Percentiles rank a stretch among this genome's conserved stretches.
phyloP scores from a whole-genome alignment of 2,888 invertebrate genomes.

The Glaucopsyche alexis region DNA sequence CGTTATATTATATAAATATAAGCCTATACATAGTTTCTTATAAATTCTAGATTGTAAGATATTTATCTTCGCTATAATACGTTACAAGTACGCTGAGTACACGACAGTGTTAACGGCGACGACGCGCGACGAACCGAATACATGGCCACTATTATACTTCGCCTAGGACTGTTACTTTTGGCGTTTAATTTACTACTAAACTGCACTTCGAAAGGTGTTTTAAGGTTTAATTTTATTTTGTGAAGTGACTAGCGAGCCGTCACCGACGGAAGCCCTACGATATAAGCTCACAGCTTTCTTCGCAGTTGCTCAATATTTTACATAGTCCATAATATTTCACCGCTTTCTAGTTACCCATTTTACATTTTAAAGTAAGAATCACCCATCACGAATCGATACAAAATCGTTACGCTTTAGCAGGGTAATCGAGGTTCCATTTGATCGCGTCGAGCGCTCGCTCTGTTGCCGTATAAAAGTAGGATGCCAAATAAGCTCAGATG shows the following conservation, averaged over 20 bases:
- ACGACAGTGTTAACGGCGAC: conserved; percentile 54
- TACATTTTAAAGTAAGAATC: conserved; percentile 58
- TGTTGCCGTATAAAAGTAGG: conserved; percentile 28
- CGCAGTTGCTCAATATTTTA: conserved; percentile 71
- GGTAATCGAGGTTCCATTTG: conserved; percentile 42
- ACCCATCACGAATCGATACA: conserved; percentile 46
- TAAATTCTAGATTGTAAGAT: conserved; percentile 44
- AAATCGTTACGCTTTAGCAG: conserved; percentile 41
- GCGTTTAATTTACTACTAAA: conserved; percentile 19
- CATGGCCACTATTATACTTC: conserved; percentile 47
- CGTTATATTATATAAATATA: conserved; percentile 37
- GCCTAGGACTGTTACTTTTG: conserved; percentile 59
- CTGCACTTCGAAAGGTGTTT: neutral
- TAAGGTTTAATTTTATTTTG: conserved; percentile 14
- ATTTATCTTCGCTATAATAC: conserved; percentile 39
- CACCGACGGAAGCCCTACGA: conserved; percentile 59
- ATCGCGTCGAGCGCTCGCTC: neutral
- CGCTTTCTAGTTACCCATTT: conserved; percentile 68
- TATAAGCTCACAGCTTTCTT: conserved; percentile 75
- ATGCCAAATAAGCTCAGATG: conserved; percentile 31
- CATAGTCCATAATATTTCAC: conserved; percentile 59
- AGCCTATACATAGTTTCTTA: conserved; percentile 42
- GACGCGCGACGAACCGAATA: conserved; percentile 36
- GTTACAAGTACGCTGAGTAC: conserved; percentile 28
- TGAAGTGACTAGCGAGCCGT: conserved; percentile 28